Evolutionary conservation across 1,140 invertebrate species (phyloP).

Genomic region (Saccostrea echinata): DNA sequence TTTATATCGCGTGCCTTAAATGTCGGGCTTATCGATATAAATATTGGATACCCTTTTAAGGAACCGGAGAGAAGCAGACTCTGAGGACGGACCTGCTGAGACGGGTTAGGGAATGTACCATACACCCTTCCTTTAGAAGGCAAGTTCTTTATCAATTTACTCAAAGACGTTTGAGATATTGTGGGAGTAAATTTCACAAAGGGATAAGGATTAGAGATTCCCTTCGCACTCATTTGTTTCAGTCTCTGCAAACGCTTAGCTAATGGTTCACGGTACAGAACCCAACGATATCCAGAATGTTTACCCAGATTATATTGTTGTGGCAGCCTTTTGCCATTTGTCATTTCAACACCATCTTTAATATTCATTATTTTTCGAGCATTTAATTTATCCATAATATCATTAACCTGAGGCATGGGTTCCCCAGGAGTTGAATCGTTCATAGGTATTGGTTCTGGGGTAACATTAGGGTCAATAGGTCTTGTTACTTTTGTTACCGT

Average conservation of each 20-base stretch:
- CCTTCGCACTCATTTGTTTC: background rate
- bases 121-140: background rate
- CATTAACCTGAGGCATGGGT: background rate
- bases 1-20: background rate
- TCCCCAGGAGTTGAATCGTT: background rate
- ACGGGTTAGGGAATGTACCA: background rate
- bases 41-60: background rate
- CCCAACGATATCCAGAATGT: background rate
- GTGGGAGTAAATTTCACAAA: background rate
- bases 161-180: background rate
- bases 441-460: background rate
- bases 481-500: background rate
- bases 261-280: background rate
- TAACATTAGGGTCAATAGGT: background rate
- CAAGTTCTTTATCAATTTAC: background rate
- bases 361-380: background rate
- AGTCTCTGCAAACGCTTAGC: background rate
- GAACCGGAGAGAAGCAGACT: background rate
- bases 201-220: background rate
- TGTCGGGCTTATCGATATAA: background rate
- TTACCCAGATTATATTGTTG: background rate
- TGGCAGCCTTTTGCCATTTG: background rate
- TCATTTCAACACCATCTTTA: background rate
- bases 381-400: background rate
- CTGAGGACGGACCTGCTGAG: background rate